Evolutionary conservation across 2,113 vertebrate species (phyloP), one percentile per base, ranked within the genome.

Genomic region (Seriola dumerili): DNA sequence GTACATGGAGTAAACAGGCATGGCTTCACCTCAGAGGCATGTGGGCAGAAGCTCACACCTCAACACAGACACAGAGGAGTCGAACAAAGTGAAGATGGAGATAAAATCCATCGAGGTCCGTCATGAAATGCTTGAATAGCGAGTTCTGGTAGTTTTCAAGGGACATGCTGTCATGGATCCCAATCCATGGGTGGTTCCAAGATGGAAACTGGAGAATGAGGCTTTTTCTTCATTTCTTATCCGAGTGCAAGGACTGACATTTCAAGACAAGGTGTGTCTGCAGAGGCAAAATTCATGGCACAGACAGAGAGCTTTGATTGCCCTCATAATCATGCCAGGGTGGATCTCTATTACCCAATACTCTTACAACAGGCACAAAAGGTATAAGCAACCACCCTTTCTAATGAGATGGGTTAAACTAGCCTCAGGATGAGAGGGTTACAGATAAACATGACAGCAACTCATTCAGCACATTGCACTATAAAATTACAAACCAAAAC

Each of bases 1-100:
- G 66, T 42, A 63, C 54, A 34, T n/a, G 32, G 58, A 74, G 83
- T 77, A 81, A 84, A 77, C 87, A 75, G 34, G 16, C 36, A n/a
- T 10, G 44, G 23, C 32, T 14, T 14, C 42, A 64, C 34, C 66
- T 29, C 29, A 29, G 29, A 29, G 29, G 29, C 29, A 29, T 29
- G 29, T 29, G 29, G 29, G 29, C 29, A 29, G 29, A 29, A 55
- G 62, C 66, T 81, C 61, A 52, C 46, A 58, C 19, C 36, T 70
- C 46, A 40, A 63, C 46, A 3, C 46, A 19, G 46, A 57, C 17
- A 29, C 19, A 46, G 57, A 79, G 40, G 48, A 58, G 42, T 2
- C 46, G 21, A 73, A 71, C 63, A 29, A 58, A 52, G 36, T 14
- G 14, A 76, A 65, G 13, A 14, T 11, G 12, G 9, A 69, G 5